phyloP scores from a whole-genome alignment of 2,888 invertebrate species.

The Taphrorychus bicolor region DNA sequence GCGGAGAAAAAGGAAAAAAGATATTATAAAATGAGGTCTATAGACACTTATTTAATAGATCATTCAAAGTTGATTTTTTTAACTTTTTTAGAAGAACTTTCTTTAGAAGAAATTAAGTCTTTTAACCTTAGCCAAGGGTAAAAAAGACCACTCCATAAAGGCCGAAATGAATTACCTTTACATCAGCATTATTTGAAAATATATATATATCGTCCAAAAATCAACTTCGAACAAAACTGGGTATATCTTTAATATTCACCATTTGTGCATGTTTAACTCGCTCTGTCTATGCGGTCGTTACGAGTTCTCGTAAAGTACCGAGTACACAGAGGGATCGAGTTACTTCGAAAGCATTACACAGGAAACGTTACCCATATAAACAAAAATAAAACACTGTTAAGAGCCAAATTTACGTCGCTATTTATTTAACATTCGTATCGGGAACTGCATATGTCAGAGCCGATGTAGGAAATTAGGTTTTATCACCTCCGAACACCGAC shows the following conservation, averaged over 20 bases:
- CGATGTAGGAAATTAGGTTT: too few relatives aligned
- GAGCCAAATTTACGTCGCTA: slow-evolving; percentile 31
- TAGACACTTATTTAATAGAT: too few relatives aligned
- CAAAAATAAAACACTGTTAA: slow-evolving; percentile 42
- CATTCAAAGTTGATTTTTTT: too few relatives aligned
- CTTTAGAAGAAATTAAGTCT: too few relatives aligned
- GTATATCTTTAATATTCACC: background rate
- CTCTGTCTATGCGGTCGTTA: slow-evolving; percentile 5
- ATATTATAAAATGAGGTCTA: too few relatives aligned
- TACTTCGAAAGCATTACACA: slow-evolving; percentile 31
- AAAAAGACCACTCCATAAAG: too few relatives aligned
- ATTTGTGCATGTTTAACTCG: background rate
- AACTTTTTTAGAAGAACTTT: too few relatives aligned
- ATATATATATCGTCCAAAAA: too few relatives aligned
- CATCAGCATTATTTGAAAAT: too few relatives aligned
- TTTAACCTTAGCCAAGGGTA: too few relatives aligned
- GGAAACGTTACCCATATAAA: slow-evolving; percentile 36
- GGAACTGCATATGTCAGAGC: background rate
- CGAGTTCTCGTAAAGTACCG: slow-evolving; percentile 13
- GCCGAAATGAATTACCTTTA: too few relatives aligned
- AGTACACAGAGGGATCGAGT: slow-evolving; percentile 24
- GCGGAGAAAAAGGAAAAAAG: too few relatives aligned
- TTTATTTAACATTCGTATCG: slow-evolving; percentile 34
- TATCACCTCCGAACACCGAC: background rate
- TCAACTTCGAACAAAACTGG: background rate